phyloP scores from a whole-genome alignment of 2,113 vertebrate genomes.

The Gyps fulvus region DNA sequence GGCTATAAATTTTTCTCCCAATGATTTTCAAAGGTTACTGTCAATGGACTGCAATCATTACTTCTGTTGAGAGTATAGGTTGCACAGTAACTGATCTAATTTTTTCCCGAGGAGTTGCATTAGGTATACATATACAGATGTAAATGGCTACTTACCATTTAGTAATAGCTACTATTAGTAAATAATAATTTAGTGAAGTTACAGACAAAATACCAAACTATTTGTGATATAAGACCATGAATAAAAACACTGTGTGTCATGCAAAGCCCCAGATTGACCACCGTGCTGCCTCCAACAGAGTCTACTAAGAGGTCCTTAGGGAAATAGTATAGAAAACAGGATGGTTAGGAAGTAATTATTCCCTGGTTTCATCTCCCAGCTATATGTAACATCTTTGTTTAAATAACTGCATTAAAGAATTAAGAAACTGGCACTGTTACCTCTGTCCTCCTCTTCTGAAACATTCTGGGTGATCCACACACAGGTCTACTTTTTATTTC shows the following conservation, averaged over 20 bases:
- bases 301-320: neutral
- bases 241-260: neutral
- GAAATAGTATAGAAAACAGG: neutral
- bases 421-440: neutral
- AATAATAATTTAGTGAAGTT: neutral
- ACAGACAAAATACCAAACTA: neutral
- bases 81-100: neutral
- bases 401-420: neutral
- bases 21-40: neutral
- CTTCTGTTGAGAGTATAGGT: neutral
- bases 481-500: neutral
- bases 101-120: neutral
- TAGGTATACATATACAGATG: neutral
- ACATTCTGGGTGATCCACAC: neutral
- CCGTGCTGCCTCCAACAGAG: neutral
- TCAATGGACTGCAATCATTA: neutral
- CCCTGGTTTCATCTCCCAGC: neutral
- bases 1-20: neutral
- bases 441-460: neutral
- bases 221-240: neutral
- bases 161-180: neutral
- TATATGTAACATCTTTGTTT: neutral
- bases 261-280: neutral
- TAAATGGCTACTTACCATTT: neutral
- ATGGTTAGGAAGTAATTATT: neutral